A percentile compares a stretch with the other conserved stretches of the same genome.
These are phyloP conservation scores for Prunella strophiata DNA, from an alignment of 2,797 vertebrate genomes.

Conservation along the genomic window DNA sequence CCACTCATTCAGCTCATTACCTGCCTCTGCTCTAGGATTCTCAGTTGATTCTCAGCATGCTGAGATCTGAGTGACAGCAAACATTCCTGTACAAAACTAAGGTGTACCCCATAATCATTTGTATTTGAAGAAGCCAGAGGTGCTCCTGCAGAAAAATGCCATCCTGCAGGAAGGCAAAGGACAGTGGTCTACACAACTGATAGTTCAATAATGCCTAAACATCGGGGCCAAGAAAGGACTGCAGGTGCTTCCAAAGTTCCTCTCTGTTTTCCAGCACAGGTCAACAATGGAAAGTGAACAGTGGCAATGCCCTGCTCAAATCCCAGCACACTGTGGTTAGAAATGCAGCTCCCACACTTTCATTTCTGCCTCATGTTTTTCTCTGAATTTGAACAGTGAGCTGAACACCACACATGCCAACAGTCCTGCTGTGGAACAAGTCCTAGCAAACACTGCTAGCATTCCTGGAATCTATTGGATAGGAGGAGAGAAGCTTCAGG, in stretches of 20 bases:
- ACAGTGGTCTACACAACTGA: neutral
- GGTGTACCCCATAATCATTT: neutral
- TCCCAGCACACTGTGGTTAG: neutral
- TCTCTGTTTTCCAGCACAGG: neutral
- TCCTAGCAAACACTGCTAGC: constrained; percentile 33
- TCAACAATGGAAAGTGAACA: neutral
- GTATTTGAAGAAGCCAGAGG: neutral
- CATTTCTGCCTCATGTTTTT: neutral
- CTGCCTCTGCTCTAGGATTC: neutral
- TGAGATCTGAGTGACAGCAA: neutral
- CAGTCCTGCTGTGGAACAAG: constrained; percentile 1
- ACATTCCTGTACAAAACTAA: neutral
- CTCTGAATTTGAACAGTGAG: neutral
- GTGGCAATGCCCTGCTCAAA: neutral
- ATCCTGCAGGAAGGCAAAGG: neutral
- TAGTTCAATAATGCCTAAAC: neutral
- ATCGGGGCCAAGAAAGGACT: neutral
- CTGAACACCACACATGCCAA: constrained; percentile 2
- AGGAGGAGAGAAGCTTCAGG: neutral
- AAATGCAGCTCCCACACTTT: neutral
- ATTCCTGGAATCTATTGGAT: constrained; percentile 38
- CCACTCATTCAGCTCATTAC: neutral
- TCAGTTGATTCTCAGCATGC: neutral
- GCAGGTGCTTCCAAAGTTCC: neutral
- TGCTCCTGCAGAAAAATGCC: neutral